Conservation (phyloP, 2,888 invertebrate genomes). For the Volucella zonaria region DNA sequence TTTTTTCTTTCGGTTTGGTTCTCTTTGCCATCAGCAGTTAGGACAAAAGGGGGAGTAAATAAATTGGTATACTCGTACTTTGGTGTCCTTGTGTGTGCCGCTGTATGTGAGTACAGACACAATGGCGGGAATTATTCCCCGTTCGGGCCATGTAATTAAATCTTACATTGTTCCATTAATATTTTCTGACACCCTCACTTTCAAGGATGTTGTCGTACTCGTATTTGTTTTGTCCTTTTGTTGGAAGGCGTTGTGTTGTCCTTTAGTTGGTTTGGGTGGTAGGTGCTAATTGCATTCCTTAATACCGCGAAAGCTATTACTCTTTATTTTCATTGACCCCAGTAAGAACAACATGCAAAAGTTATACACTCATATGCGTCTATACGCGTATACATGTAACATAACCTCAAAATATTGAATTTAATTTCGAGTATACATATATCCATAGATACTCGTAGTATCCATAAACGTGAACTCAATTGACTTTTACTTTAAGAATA, state of each 20-base stretch:
- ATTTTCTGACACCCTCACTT: slow-evolving; percentile 32
- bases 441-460: background rate
- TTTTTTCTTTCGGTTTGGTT: slow-evolving; percentile 4
- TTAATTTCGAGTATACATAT: background rate
- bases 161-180: slow-evolving; percentile 72
- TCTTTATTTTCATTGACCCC: slow-evolving; percentile 70
- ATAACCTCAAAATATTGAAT: slow-evolving; percentile 18
- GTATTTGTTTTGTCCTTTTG: slow-evolving; percentile 20
- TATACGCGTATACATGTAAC: background rate
- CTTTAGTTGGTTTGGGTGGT: slow-evolving; percentile 6
- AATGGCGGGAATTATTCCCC: slow-evolving; percentile 55
- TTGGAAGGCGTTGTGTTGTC: slow-evolving; percentile 37
- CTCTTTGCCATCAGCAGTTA: slow-evolving; percentile 38
- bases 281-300: slow-evolving; percentile 51
- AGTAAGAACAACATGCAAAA: background rate
- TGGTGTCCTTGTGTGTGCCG: slow-evolving; percentile 29
- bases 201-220: background rate
- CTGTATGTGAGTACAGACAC: slow-evolving; percentile 47
- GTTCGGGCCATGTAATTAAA: slow-evolving; percentile 62
- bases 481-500: slow-evolving; percentile 67
- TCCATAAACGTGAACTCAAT: slow-evolving; percentile 36
- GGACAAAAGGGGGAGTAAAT: slow-evolving; percentile 36
- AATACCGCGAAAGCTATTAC: slow-evolving; percentile 61
- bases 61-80: slow-evolving; percentile 47
- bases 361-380: background rate